phyloP scores from a whole-genome alignment of 1,140 invertebrate species.

The Plutomurus gul region DNA sequence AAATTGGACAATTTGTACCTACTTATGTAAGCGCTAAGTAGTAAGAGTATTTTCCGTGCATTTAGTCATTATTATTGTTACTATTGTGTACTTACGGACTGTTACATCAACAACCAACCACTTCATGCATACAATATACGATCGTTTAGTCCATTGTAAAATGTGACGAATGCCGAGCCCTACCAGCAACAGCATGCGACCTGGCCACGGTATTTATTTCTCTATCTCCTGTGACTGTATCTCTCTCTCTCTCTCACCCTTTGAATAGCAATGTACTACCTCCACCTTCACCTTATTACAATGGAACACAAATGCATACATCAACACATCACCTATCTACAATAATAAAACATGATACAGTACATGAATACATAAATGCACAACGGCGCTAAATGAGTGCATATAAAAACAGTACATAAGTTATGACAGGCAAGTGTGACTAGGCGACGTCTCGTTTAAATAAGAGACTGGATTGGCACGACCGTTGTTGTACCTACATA shows the following conservation, averaged over 20 bases:
- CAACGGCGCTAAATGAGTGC: too few species aligned
- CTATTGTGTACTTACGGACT: slow-evolving; percentile 5
- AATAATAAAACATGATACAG: not conserved
- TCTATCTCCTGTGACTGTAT: not conserved
- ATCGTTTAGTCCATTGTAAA: too few species aligned
- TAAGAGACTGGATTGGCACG: not conserved
- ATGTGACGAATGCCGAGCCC: slow-evolving; percentile 2
- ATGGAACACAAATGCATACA: not conserved
- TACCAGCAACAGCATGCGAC: slow-evolving; percentile 13
- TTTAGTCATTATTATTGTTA: not conserved
- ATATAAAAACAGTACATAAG: not conserved
- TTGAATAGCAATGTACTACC: not conserved
- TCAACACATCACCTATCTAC: not conserved
- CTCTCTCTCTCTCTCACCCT: not conserved
- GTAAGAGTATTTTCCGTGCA: not conserved
- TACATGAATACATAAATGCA: not conserved
- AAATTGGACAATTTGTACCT: slow-evolving; percentile 10
- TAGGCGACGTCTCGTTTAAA: not conserved
- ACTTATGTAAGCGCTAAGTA: not conserved
- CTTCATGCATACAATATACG: too few species aligned
- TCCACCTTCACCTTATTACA: not conserved
- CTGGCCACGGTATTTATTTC: not conserved
- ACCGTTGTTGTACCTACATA: not conserved
- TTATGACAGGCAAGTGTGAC: slow-evolving; percentile 43
- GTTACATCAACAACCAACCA: slow-evolving; percentile 5